A percentile compares a stretch with the other conserved stretches of the same genome.
Conservation (phyloP, 2,113 vertebrate species). For the Lepisosteus oculatus region DNA sequence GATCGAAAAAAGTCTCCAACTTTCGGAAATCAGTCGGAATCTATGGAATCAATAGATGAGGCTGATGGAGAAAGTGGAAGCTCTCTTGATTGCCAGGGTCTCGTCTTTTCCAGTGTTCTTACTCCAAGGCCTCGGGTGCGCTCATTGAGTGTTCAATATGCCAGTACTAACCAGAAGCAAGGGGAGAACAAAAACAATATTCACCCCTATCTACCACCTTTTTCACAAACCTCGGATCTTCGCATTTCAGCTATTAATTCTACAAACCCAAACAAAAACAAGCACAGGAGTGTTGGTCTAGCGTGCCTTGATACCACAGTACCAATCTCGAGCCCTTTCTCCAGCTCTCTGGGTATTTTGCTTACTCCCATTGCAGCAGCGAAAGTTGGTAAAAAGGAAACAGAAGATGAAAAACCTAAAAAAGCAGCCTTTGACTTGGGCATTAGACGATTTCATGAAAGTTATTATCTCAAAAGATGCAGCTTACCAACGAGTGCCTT, state of each 20-base stretch:
- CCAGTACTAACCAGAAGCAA: constrained; percentile 6
- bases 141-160: constrained; percentile 2
- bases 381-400: constrained; percentile 24
- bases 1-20: constrained; percentile 19
- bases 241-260: constrained; percentile 21
- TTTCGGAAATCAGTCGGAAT: constrained; percentile 30
- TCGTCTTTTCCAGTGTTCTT: constrained; percentile 31
- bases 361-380: constrained; percentile 43
- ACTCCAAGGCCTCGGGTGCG: constrained; percentile 30
- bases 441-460: constrained; percentile 47
- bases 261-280: constrained; percentile 29
- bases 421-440: constrained; percentile 21
- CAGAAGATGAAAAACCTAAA: constrained; percentile 12
- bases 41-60: constrained; percentile 65
- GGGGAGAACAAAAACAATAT: not conserved
- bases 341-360: constrained; percentile 35
- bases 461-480: constrained; percentile 61
- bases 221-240: constrained; percentile 22
- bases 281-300: constrained; percentile 7
- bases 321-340: not conserved
- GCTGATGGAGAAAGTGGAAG: constrained; percentile 41
- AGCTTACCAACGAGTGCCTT: constrained; percentile 57
- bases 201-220: constrained; percentile 31
- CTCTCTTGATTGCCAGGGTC: not conserved
- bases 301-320: not conserved